A percentile compares a stretch with the other conserved stretches of the same genome.
Evolutionary conservation across 2,888 invertebrate genomes (phyloP).

Genomic region (Drosophila helvetica): DNA sequence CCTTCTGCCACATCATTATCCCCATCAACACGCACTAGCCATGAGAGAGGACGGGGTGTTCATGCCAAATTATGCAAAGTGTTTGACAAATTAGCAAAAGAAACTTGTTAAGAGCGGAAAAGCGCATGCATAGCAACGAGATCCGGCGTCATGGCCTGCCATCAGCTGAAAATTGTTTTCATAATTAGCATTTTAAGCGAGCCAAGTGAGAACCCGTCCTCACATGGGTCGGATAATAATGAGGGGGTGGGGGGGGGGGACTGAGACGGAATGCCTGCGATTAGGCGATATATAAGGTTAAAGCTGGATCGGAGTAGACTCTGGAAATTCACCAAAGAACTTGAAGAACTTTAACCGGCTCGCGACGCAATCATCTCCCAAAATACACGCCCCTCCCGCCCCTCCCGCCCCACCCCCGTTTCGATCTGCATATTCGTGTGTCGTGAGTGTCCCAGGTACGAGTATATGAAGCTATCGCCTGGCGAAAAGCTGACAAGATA

Average conservation of each 20-base stretch:
- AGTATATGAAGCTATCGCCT: constrained; percentile 6
- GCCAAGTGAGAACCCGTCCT: neutral
- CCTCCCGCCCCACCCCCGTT: too few species aligned
- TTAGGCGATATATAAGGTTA: neutral
- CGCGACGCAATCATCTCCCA: constrained; percentile 54
- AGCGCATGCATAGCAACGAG: constrained; percentile 79
- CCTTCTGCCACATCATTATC: constrained; percentile 38
- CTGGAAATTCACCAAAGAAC: neutral
- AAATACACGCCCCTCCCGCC: too few species aligned
- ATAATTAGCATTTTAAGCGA: constrained; percentile 70
- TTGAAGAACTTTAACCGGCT: neutral
- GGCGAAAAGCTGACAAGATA: constrained; percentile 10
- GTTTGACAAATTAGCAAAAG: constrained; percentile 80
- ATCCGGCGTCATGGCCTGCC: constrained; percentile 52
- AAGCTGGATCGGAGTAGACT: neutral
- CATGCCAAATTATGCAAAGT: constrained; percentile 76
- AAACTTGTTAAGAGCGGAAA: constrained; percentile 75
- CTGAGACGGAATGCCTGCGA: neutral
- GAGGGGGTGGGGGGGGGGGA: too few species aligned
- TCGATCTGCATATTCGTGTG: constrained; percentile 3
- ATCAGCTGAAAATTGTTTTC: constrained; percentile 68
- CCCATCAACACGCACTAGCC: constrained; percentile 18
- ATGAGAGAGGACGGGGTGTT: neutral
- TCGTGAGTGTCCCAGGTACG: neutral
- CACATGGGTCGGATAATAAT: neutral